Base-by-base conservation (phyloP, 2,888 invertebrate species). In the Apoda limacodes region DNA sequence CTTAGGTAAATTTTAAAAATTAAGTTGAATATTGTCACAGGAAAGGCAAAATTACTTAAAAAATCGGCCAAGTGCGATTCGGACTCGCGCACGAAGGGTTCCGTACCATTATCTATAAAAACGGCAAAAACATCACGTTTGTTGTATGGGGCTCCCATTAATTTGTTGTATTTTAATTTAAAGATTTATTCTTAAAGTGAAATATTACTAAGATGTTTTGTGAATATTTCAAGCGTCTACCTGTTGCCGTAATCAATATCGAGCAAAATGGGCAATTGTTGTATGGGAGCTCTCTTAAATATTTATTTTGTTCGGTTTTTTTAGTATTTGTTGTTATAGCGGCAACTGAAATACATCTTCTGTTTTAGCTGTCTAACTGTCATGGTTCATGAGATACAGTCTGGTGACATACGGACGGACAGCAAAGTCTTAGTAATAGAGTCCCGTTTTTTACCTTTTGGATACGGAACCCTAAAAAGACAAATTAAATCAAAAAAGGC, bases 121-220 rank as follows among this genome's bases (percentile, higher is more conserved):
- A 17, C 17, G 5, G 7, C 5, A 5, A 17, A 17, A 17, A 17
- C 5, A 17, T 17, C 17, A 17, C 17, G 17, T 17, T 17, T 17
- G 38, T 42, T 45, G 38, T 45, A 45, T 49, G 48, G 48, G 48
- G 43, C 30, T 47, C 45, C 35, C 39, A 40, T 37, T 34, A 34
- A 27, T 28, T 39, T 17, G 17, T 17, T 17, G 5, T 17, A 17
- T 17, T 17, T 17, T 17, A 17, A 17, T 17, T 17, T 17, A 6
- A 17, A 5, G 5, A 17, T 17, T 17, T 17, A 17, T 17, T 17
- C 7, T 17, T 17, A 17, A 17, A 17, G 17, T 17, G 17, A 7
- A n/a, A n/a, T n/a, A n/a, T 17, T 17, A 17, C 17, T 17, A 5
- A 6, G 7, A 5, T 7, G 17, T 17, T n/a, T n/a, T n/a, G n/a